Percentiles rank a stretch among this genome's conserved stretches.
phyloP scores from a whole-genome alignment of 2,888 invertebrate species.

The Protonemura montana region DNA sequence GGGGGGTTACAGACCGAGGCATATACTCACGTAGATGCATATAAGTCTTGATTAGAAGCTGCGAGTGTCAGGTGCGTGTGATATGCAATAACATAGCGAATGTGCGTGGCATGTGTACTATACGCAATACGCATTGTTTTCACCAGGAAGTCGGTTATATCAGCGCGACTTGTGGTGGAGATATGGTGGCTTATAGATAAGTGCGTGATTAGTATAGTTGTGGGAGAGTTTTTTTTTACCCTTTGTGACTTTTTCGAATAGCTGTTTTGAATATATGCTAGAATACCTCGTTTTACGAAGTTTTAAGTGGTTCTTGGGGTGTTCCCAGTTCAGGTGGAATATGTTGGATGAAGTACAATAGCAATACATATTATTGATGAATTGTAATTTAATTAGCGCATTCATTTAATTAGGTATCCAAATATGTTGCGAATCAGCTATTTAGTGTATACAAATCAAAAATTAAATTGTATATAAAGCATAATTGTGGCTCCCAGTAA shows the following conservation, averaged over 20 bases:
- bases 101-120: background rate
- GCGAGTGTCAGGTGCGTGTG: background rate
- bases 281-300: too few relatives aligned
- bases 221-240: too few relatives aligned
- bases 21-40: background rate
- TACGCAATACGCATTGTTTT: background rate
- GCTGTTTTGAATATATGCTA: too few relatives aligned
- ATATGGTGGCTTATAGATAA: background rate
- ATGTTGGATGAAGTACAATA: too few relatives aligned
- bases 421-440: background rate
- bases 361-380: background rate
- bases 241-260: too few relatives aligned
- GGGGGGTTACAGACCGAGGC: background rate
- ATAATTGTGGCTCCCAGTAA: background rate
- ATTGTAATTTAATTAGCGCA: background rate
- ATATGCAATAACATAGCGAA: background rate
- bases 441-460: background rate
- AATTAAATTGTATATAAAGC: background rate
- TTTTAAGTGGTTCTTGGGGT: too few relatives aligned
- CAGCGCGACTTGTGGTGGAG: background rate
- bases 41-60: constrained; percentile 26
- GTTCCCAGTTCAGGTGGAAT: too few relatives aligned
- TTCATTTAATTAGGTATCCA: background rate
- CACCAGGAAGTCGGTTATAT: too few relatives aligned
- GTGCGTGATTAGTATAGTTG: too few relatives aligned